A percentile compares a stretch with the other conserved stretches of the same genome.
Evolutionary conservation across 2,888 invertebrate genomes (phyloP).

Genomic region (Noctua pronuba): DNA sequence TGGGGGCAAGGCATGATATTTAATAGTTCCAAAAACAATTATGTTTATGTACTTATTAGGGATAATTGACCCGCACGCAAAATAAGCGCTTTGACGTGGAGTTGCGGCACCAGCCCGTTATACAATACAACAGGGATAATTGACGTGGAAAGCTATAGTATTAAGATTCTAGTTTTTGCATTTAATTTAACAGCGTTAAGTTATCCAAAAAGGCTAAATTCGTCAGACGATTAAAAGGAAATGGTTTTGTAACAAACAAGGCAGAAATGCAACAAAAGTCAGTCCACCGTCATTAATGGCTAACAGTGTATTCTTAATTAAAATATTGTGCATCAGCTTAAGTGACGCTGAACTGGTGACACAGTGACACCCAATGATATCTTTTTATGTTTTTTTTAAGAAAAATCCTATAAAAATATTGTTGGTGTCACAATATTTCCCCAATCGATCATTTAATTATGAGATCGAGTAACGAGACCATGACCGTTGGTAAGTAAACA

Average conservation of each 20-base stretch:
- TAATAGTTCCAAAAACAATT: too few species aligned
- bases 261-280: not conserved
- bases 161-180: too few species aligned
- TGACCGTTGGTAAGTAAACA: conserved; percentile 32
- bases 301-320: not conserved
- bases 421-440: conserved; percentile 29
- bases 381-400: not conserved
- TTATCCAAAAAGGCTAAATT: not conserved
- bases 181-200: not conserved
- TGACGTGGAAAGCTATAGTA: too few species aligned
- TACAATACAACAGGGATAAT: too few species aligned
- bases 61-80: too few species aligned
- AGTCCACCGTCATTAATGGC: not conserved
- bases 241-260: not conserved
- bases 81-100: too few species aligned
- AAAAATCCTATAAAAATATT: conserved; percentile 7
- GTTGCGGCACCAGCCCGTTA: too few species aligned
- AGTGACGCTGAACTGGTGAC: not conserved
- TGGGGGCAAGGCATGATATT: not conserved
- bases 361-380: not conserved
- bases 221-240: not conserved
- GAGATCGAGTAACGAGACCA: conserved; percentile 13
- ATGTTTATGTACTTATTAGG: too few species aligned
- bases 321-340: not conserved
- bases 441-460: conserved; percentile 3